phyloP scores from a whole-genome alignment of 2,888 invertebrate species.

The Polietes domitor region DNA sequence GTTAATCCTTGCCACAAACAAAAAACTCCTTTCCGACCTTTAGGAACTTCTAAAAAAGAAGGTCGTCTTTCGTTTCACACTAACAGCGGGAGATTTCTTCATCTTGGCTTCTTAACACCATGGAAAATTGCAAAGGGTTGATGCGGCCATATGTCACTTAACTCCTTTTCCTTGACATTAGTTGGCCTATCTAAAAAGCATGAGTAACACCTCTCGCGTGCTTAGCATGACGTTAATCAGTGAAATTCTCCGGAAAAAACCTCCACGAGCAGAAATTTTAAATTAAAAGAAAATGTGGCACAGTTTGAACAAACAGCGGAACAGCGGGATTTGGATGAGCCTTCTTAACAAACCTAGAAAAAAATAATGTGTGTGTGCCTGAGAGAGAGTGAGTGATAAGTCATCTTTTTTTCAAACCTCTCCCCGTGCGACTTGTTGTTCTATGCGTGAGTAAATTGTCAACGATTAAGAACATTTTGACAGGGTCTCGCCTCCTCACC shows the following conservation, averaged over 20 bases:
- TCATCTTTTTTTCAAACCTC: no score
- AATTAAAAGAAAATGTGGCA: neutral
- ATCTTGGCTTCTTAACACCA: no score
- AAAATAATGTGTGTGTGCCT: no score
- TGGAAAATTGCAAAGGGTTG: neutral
- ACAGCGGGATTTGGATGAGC: neutral
- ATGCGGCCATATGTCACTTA: neutral
- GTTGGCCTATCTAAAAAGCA: neutral
- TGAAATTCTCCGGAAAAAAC: neutral
- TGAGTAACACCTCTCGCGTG: neutral
- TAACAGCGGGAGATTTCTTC: neutral
- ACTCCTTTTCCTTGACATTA: no score
- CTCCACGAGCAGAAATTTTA: no score
- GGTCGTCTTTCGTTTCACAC: neutral
- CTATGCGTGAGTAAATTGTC: conserved; percentile 28
- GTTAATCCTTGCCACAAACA: no score
- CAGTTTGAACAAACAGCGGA: neutral
- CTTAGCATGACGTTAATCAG: neutral
- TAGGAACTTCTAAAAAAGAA: no score
- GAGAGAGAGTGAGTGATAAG: neutral
- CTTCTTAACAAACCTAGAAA: neutral
- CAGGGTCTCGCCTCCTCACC: conserved; percentile 11
- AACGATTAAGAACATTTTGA: conserved; percentile 40
- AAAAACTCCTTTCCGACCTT: no score
- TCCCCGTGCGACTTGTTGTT: neutral